phyloP scores from a whole-genome alignment of 2,113 vertebrate genomes.

The Indri indri region DNA sequence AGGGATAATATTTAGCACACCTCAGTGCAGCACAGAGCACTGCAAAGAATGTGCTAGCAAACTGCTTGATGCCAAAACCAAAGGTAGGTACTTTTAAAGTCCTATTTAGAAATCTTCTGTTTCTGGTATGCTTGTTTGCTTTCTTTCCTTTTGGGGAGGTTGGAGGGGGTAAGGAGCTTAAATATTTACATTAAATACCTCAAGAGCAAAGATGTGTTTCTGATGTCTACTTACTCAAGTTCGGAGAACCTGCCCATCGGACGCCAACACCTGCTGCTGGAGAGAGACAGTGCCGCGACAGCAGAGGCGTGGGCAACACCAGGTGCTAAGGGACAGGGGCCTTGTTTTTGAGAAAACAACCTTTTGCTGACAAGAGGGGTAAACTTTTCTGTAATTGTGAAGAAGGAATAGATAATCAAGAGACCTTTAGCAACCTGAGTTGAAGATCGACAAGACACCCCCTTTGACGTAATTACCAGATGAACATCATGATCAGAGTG shows the following conservation, averaged over 20 bases:
- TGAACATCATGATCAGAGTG: constrained; percentile 89
- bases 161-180: neutral
- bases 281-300: neutral
- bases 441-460: neutral
- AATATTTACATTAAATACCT: neutral
- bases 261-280: neutral
- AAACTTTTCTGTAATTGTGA: neutral
- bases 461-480: constrained; percentile 82
- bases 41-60: neutral
- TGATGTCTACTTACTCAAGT: neutral
- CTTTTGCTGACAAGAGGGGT: neutral
- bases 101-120: neutral
- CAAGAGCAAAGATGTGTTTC: neutral
- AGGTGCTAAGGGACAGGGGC: neutral
- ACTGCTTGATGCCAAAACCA: neutral
- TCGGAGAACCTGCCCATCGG: neutral
- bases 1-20: neutral
- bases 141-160: neutral
- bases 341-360: neutral
- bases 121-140: neutral
- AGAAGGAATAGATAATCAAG: neutral
- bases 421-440: neutral
- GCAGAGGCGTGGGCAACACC: neutral
- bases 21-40: accelerated
- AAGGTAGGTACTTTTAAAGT: neutral